Base-by-base conservation (phyloP, 2,113 vertebrate genomes). In the Halichoerus grypus region DNA sequence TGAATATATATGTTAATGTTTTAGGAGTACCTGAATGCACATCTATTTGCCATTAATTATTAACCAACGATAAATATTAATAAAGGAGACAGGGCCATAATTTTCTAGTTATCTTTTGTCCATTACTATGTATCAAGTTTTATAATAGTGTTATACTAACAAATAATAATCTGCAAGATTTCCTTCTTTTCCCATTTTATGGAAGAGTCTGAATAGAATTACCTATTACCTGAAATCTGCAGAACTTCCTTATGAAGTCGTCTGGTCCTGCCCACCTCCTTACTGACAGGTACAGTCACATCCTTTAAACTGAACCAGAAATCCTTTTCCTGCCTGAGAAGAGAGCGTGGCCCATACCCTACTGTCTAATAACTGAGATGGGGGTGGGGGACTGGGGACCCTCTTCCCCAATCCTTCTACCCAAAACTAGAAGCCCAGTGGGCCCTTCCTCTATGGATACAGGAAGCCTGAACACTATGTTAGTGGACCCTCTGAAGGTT, bases 1-100 rank as follows among this genome's bases (percentile, higher is more conserved):
- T 77, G 36, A 77, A 61, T 92, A 87, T 42, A 93, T 49, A n/a
- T 82, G 42, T 57, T 71, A 76, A 63, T n/a, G 28, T 53, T 84
- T 88, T 91, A 81, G 85, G 36, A 95, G 95, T 96, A 84, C 46
- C 53, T 88, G 46, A 82, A 91, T 24, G 36, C 1, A 91, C 3
- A 87, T 61, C 67, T 55, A 57, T 42, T 77, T 91, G 42, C 31
- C 57, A 85, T 74, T 74, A 39, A 74, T 94, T 65, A 91, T 94
- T 80, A 80, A 80, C 86, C 69, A 77, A 72, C 51, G 5, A 22
- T 69, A 84, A 88, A 88, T 88, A 88, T 84, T 92, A 88, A 84
- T 67, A 59, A 74, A 42, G 18, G 12, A 91, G 33, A 93, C 3
- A 74, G 82, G 42, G 16, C 33, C 31, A 83, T 26, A 74, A 46